Evolutionary conservation across 2,797 vertebrate genomes (phyloP).

Genomic region (Amblyopsis hoosieri): DNA sequence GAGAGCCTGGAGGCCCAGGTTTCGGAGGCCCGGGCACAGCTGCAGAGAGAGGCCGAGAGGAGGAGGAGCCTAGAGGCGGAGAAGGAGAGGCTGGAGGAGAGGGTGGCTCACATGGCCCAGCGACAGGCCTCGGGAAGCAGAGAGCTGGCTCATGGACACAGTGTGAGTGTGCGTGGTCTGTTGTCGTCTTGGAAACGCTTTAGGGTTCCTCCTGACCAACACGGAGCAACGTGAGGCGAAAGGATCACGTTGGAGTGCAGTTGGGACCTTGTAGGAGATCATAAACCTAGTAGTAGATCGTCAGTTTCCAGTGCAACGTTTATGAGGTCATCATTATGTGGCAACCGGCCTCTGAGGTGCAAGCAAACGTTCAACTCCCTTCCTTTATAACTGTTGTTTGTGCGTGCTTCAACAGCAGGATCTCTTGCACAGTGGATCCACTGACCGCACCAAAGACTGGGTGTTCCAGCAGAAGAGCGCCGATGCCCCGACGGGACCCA

Average conservation of each 20-base stretch:
- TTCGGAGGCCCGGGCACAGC: slow-evolving; percentile 80
- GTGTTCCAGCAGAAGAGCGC: slow-evolving; percentile 84
- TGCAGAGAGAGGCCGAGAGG: slow-evolving; percentile 80
- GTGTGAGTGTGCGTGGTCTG: slow-evolving; percentile 40
- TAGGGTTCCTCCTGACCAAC: too few relatives aligned
- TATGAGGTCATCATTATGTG: not conserved
- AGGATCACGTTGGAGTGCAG: too few relatives aligned
- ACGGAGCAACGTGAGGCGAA: too few relatives aligned
- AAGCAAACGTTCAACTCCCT: not conserved
- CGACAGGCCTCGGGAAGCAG: slow-evolving; percentile 21
- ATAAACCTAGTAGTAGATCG: too few relatives aligned
- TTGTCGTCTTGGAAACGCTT: too few relatives aligned
- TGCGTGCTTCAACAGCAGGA: slow-evolving; percentile 27
- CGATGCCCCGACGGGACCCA: slow-evolving; percentile 49
- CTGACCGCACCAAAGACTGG: slow-evolving; percentile 85
- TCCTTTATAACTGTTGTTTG: not conserved
- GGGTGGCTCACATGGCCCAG: slow-evolving; percentile 68
- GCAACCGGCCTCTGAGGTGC: not conserved
- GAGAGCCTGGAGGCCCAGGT: slow-evolving; percentile 74
- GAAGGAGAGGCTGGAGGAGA: slow-evolving; percentile 80
- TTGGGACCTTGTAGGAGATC: too few relatives aligned
- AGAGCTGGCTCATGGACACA: slow-evolving; percentile 47
- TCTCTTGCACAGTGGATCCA: slow-evolving; percentile 36
- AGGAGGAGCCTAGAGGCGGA: slow-evolving; percentile 80
- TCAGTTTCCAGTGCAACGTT: not conserved